These are phyloP conservation scores for Magallana gigas DNA, from an alignment of 1,140 invertebrate genomes.

Conservation along the genomic window DNA sequence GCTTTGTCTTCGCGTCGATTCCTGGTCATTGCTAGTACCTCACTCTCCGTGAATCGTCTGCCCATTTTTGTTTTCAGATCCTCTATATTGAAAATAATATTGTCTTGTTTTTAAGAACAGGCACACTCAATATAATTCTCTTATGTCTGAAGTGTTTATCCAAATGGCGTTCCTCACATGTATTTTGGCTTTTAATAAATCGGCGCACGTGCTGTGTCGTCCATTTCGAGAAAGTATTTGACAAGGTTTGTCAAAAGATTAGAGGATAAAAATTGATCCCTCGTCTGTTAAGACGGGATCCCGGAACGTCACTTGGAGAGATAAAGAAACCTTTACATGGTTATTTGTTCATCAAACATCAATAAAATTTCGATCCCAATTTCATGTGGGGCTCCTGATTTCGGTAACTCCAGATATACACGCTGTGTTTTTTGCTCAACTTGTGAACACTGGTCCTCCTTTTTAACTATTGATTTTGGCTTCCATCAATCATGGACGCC, in stretches of 20 bases:
- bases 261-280: constrained; percentile 38
- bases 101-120: background rate
- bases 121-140: background rate
- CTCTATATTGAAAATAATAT: background rate
- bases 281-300: constrained; percentile 2
- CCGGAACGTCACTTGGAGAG: constrained; percentile 17
- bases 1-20: constrained; percentile 51
- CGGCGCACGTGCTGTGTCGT: constrained; percentile 10
- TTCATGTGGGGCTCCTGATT: background rate
- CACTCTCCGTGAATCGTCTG: constrained; percentile 51
- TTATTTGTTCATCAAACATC: constrained; percentile 34
- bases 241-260: constrained; percentile 41
- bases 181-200: constrained; percentile 29
- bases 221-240: constrained; percentile 7
- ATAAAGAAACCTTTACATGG: constrained; percentile 23
- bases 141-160: background rate
- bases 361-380: constrained; percentile 22
- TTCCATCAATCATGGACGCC: background rate
- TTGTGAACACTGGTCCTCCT: constrained; percentile 14
- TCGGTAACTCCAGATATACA: background rate
- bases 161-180: background rate
- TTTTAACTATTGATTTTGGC: background rate
- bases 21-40: constrained; percentile 48
- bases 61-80: constrained; percentile 39
- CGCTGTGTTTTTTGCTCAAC: background rate